Base-by-base conservation (phyloP, 2,113 vertebrate species). In the Oceanites oceanicus region DNA sequence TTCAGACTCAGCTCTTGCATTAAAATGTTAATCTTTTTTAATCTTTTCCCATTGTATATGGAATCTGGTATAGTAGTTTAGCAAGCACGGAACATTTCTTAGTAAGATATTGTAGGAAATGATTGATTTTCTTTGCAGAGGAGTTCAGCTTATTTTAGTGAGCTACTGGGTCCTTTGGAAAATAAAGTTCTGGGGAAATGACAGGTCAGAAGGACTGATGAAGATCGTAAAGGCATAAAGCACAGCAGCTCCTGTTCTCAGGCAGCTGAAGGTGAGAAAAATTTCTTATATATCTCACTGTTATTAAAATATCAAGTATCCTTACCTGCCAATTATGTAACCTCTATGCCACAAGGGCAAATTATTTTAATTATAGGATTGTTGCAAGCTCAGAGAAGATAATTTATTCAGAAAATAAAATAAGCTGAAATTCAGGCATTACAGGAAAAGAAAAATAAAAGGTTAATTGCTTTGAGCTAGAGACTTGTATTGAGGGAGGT, bases 321-420 rank as follows among this genome's bases (percentile, higher is more conserved):
- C 73, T 86, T 78, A 71, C 83, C 63, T 82, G 77, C 74, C 95
- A 90, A 44, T 94, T 96, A 91, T 42, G 38, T 38, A 91, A 91
- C 84, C 91, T 38, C 55, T 21, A 25, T 72, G 74, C 71, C 84
- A 95, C 50, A 53, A 86, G 63, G 87, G 84, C 71, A 91, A 91
- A 91, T 95, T 88, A 90, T 82, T 95, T 95, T 96, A 97, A 97
- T 95, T 95, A 85, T 70, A 91, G 89, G 89, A 94, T 85, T 89
- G 42, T 55, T 68, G 21, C 67, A 70, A 56, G 29, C 67, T 96
- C 84, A 45, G 70, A 78, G 73, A 81, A 83, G 79, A 74, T 70
- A 1, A 65, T 92, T 92, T 76, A 40, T 90, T 95, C 91, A 67
- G 63, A 85, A 95, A 91, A 94, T 74, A 94, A 92, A 93, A 81